A percentile compares a stretch with the other conserved stretches of the same genome.
phyloP scores from a whole-genome alignment of 2,797 vertebrate species.

The Enteromius unitaeniatus region DNA sequence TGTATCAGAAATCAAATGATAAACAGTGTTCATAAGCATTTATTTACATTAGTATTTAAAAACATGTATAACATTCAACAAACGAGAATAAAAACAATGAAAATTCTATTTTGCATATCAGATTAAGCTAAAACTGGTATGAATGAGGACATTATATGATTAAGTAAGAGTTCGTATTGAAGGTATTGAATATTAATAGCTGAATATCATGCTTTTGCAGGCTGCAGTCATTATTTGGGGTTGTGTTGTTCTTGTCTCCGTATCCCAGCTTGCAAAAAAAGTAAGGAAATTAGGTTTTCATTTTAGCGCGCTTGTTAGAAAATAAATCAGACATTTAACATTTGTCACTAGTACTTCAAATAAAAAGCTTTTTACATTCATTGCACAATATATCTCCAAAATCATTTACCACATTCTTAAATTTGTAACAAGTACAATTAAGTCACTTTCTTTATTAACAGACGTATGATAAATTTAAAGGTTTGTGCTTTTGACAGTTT shows the following conservation, averaged over 20 bases:
- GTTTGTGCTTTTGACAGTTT: conserved; percentile 78
- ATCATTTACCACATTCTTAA: background rate
- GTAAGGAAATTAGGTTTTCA: too few species aligned
- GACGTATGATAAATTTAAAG: conserved; percentile 64
- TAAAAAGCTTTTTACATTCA: conserved; percentile 5
- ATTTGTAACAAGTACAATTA: conserved; percentile 8
- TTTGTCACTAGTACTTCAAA: background rate
- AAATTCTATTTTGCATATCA: conserved; percentile 62
- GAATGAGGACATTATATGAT: conserved; percentile 38
- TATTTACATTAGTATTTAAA: conserved; percentile 71
- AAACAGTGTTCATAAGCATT: conserved; percentile 64
- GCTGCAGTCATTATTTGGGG: conserved; percentile 60
- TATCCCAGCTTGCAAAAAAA: conserved; percentile 43
- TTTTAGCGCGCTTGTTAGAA: background rate
- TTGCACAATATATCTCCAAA: background rate
- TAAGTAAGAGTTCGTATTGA: conserved; percentile 44
- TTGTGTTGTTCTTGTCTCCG: conserved; percentile 66
- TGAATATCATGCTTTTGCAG: conserved; percentile 73
- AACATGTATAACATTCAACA: conserved; percentile 71
- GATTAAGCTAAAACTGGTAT: conserved; percentile 50
- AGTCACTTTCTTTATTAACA: conserved; percentile 50
- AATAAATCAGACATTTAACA: background rate
- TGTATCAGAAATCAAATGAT: background rate
- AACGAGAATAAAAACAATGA: conserved; percentile 66
- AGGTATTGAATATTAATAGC: conserved; percentile 62